Base-by-base conservation (phyloP, 2,113 vertebrate genomes). In the Catharus bicknelli region DNA sequence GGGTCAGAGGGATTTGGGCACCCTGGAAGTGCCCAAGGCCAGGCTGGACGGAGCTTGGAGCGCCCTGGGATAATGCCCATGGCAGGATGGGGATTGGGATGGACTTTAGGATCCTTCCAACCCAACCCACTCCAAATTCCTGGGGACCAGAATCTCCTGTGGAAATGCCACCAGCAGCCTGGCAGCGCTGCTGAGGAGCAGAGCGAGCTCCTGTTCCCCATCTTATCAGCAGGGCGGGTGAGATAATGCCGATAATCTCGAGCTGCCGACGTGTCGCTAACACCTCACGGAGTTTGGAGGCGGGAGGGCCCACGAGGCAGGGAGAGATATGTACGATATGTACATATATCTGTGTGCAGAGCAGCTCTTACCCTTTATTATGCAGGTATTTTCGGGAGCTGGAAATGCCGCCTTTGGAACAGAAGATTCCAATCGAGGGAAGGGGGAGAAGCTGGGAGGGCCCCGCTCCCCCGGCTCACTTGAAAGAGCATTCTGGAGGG, bases 361-460 rank as follows among this genome's bases (percentile, higher is more conserved):
- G 75, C 34, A 55, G 86, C 67, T 91, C 54, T 58, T 90, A 83
- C 67, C 82, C 95, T 90, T 94, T 74, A 90, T 95, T 91, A 86
- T 87, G 87, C 82, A 58, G 85, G 89, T 85, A 70, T 91, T 95
- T 94, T 80, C 4, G 1, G 85, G 82, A 83, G 84, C 3, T 50
- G 5, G 58, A 93, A 96, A 93, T 90, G 84, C 95, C 82, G 48
- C 29, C 75, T 88, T 63, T 2, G 55, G 91, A 89, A 77, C 25
- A 16, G 58, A 34, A 36, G 57, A 75, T 53, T 58, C 66, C 29
- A 83, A 61, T 19, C n/a, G 54, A 42, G 66, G 83, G 77, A 45
- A 84, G 42, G 77, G 42, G 45, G 59, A 36, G 57, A 36, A 11
- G 57, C n/a, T 9, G 55, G 55, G 32, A 22, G 57, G 47, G 43